Evolutionary conservation across 2,797 vertebrate genomes (phyloP).

Genomic region (Rousettus madagascariensis): DNA sequence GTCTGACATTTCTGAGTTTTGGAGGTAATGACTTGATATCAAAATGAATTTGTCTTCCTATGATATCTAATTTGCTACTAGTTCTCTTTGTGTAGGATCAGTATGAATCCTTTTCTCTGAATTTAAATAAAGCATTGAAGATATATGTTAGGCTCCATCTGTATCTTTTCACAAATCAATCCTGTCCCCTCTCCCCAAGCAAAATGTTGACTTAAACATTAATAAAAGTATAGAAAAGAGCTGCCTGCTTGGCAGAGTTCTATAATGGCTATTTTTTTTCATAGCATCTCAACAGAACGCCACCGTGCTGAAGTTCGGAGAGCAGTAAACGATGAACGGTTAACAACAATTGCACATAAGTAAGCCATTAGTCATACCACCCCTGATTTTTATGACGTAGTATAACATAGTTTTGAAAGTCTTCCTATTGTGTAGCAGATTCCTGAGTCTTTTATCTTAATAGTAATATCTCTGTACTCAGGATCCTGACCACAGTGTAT

Average conservation of each 20-base stretch:
- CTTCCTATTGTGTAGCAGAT: slow-evolving; percentile 73
- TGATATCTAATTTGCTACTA: slow-evolving; percentile 58
- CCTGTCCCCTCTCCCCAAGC: neutral
- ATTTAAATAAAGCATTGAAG: slow-evolving; percentile 52
- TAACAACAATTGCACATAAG: slow-evolving; percentile 98
- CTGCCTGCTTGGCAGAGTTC: slow-evolving; percentile 77
- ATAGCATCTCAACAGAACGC: slow-evolving; percentile 97
- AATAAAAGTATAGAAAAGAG: slow-evolving; percentile 73
- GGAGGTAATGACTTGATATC: slow-evolving; percentile 33
- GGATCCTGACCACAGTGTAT: slow-evolving; percentile 48
- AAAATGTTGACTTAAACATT: slow-evolving; percentile 71
- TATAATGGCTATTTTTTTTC: slow-evolving; percentile 77
- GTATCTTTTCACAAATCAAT: slow-evolving; percentile 51
- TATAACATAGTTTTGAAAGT: slow-evolving; percentile 66
- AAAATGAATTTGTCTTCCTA: slow-evolving; percentile 54
- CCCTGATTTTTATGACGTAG: slow-evolving; percentile 55
- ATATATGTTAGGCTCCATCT: slow-evolving; percentile 25
- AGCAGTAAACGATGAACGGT: slow-evolving; percentile 98
- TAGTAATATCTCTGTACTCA: slow-evolving; percentile 52
- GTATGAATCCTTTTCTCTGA: slow-evolving; percentile 56
- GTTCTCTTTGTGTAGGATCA: slow-evolving; percentile 57
- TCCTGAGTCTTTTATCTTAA: slow-evolving; percentile 65
- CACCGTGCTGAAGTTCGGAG: slow-evolving; percentile 98
- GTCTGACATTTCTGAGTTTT: slow-evolving; percentile 52
- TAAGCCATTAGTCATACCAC: slow-evolving; percentile 85